Evolutionary conservation across 37 sponge, comb jelly and placozoan genomes (phyloP).

Genomic region (Cladorhizidae sp.): DNA sequence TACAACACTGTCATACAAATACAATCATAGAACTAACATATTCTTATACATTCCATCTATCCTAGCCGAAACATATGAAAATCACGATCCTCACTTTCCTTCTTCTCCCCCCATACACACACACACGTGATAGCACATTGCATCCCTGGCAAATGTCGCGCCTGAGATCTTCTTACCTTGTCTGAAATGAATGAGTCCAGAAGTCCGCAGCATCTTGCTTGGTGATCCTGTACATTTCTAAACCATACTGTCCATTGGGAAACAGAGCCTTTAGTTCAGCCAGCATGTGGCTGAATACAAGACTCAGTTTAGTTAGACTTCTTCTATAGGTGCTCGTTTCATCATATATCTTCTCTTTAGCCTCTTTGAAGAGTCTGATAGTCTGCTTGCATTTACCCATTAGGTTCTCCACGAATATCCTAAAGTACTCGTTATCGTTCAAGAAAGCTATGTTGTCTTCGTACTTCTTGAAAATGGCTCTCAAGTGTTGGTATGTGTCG

Average conservation of each 20-base stretch:
- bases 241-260: conserved; percentile 75
- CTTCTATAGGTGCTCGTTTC: conserved; percentile 77
- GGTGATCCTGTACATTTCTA: conserved; percentile 84
- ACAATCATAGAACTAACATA: no score
- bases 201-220: conserved; percentile 92
- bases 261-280: conserved; percentile 95
- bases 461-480: conserved; percentile 78
- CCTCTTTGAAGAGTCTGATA: conserved; percentile 87
- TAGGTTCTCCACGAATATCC: conserved; percentile 93
- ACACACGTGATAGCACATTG: conserved; percentile 15
- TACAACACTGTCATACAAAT: no score
- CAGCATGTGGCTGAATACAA: conserved; percentile 98
- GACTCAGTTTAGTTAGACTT: conserved; percentile 87
- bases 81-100: no score
- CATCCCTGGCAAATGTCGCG: no score
- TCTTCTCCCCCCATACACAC: not conserved
- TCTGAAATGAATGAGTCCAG: conserved; percentile 80
- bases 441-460: conserved; percentile 85
- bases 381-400: conserved; percentile 90
- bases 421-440: conserved; percentile 87
- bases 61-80: no score
- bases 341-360: conserved; percentile 89
- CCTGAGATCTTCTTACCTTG: conserved; percentile 58
- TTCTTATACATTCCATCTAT: no score
- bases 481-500: conserved; percentile 94